Percentiles rank a stretch among this genome's conserved stretches.
phyloP scores from a whole-genome alignment of 2,113 vertebrate species.

The Neoarius graeffei region DNA sequence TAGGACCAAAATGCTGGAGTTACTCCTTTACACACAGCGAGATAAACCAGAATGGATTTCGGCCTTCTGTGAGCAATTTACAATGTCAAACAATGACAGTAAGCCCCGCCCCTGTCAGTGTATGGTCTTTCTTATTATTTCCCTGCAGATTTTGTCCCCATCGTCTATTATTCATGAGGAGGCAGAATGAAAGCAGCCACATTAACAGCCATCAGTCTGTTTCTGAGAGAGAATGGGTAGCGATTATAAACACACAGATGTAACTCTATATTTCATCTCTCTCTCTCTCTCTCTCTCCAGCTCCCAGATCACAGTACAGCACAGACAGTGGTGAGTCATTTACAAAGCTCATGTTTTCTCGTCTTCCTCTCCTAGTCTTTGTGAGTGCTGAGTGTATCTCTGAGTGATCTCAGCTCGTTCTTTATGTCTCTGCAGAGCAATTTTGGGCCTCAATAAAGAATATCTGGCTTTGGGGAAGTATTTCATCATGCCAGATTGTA shows the following conservation, averaged over 20 bases:
- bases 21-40: not conserved
- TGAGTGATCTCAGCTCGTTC: not conserved
- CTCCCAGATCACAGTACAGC: conserved; percentile 81
- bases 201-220: conserved; percentile 33
- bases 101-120: not conserved
- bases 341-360: conserved; percentile 42
- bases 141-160: conserved; percentile 19
- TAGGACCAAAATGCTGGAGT: not conserved
- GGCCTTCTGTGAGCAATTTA: too few species aligned
- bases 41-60: not conserved
- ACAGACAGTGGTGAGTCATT: conserved; percentile 85
- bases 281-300: conserved; percentile 65
- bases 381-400: not conserved
- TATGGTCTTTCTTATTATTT: not conserved
- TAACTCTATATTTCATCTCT: conserved; percentile 7
- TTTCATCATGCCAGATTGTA: not conserved
- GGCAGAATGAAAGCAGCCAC: conserved; percentile 5
- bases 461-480: not conserved
- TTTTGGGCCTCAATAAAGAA: not conserved
- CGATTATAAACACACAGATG: not conserved
- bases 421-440: not conserved
- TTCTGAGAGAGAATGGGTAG: not conserved
- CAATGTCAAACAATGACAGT: not conserved
- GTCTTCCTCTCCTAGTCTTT: not conserved
- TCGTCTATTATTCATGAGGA: conserved; percentile 30